These are phyloP conservation scores for Mellilla xanthometata DNA, from an alignment of 2,888 invertebrate genomes.

Conservation along the genomic window DNA sequence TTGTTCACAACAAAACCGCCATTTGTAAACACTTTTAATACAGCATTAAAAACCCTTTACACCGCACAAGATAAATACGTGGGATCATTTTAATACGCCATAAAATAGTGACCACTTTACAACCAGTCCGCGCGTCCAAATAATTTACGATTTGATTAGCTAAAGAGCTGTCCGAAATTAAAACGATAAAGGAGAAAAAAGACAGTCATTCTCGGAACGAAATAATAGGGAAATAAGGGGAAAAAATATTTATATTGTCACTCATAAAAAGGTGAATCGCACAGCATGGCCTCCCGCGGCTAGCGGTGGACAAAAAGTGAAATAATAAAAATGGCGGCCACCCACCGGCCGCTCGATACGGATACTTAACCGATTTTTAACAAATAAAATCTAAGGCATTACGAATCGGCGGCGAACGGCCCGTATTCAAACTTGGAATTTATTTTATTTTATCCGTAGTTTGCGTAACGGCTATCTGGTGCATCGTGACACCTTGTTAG, in stretches of 20 bases:
- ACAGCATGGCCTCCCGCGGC: constrained; percentile 74
- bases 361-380: constrained; percentile 83
- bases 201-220: constrained; percentile 46
- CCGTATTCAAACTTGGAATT: constrained; percentile 47
- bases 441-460: constrained; percentile 36
- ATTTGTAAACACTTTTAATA: constrained; percentile 27
- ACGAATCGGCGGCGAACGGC: constrained; percentile 71
- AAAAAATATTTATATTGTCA: constrained; percentile 69
- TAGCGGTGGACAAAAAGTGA: constrained; percentile 70
- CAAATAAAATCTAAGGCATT: constrained; percentile 83
- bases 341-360: constrained; percentile 80
- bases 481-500: no score
- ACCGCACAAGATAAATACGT: constrained; percentile 44
- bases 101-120: constrained; percentile 69
- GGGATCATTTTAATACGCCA: constrained; percentile 64
- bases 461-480: constrained; percentile 12
- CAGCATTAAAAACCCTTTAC: constrained; percentile 36
- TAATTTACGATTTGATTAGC: constrained; percentile 78
- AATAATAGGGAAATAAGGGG: constrained; percentile 59
- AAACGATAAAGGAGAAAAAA: constrained; percentile 22
- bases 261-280: constrained; percentile 78
- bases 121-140: constrained; percentile 41
- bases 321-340: constrained; percentile 80
- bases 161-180: constrained; percentile 65
- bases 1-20: constrained; percentile 20